These are phyloP conservation scores for Holothuria glaberrima DNA, from an alignment of 35 echinoderm and acorn worm genomes.

Conservation along the genomic window DNA sequence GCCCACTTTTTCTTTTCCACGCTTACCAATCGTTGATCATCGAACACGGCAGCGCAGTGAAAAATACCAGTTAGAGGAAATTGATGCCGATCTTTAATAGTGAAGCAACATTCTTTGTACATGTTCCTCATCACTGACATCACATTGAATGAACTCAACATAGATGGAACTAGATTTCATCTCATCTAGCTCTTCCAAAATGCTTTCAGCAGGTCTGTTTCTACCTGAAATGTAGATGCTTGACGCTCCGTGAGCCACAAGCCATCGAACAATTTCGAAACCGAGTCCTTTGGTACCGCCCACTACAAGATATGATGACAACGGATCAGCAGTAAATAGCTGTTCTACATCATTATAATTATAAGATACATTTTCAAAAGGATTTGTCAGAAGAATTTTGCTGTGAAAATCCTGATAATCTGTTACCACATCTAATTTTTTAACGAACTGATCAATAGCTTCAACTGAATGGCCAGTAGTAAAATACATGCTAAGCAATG, in stretches of 20 bases:
- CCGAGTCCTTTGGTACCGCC: slow-evolving; percentile 82
- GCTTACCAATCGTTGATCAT: slow-evolving; percentile 37
- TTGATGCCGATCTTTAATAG: slow-evolving; percentile 12
- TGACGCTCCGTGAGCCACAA: slow-evolving; percentile 48
- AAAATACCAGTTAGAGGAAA: slow-evolving; percentile 61
- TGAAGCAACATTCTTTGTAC: not conserved
- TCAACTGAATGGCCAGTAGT: too few relatives aligned
- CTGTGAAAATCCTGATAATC: not conserved
- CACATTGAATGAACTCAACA: slow-evolving; percentile 25
- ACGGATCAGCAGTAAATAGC: slow-evolving; percentile 15
- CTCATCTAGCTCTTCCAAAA: not conserved
- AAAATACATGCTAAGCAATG: not conserved
- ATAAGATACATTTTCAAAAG: not conserved
- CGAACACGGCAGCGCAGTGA: slow-evolving; percentile 76
- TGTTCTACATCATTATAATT: not conserved
- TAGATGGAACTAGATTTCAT: not conserved
- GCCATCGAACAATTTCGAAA: slow-evolving; percentile 53
- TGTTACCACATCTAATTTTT: not conserved
- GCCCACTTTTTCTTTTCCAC: slow-evolving; percentile 49
- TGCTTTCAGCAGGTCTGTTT: not conserved
- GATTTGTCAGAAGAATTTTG: not conserved
- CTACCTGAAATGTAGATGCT: slow-evolving; percentile 58
- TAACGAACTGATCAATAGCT: not conserved
- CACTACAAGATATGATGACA: slow-evolving; percentile 69
- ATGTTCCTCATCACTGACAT: not conserved